Evolutionary conservation across 2,888 invertebrate genomes (phyloP).

Genomic region (Tricholauxania praeusta): DNA sequence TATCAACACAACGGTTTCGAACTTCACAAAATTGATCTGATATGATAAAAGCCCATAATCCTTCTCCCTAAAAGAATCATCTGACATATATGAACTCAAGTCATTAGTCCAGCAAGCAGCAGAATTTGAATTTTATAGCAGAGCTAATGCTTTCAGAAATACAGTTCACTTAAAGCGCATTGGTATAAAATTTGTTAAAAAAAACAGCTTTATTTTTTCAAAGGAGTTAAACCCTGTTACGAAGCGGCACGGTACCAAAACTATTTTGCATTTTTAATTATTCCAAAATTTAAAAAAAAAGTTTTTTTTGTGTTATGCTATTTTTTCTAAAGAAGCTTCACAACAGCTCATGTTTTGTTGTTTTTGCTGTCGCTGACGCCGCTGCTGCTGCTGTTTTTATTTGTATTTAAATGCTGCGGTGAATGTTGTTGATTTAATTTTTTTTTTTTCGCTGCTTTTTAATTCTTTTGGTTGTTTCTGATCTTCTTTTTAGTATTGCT

Average conservation of each 20-base stretch:
- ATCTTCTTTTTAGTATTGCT: neutral
- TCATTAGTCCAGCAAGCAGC: too few species aligned
- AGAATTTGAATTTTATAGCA: too few species aligned
- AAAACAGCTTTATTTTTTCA: too few species aligned
- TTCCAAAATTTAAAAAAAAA: slow-evolving; percentile 34
- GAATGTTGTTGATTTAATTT: neutral
- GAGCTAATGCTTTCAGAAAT: too few species aligned
- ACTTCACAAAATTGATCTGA: too few species aligned
- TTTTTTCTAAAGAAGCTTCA: slow-evolving; percentile 3
- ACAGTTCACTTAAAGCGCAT: too few species aligned
- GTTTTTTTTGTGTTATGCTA: slow-evolving; percentile 6
- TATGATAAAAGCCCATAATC: too few species aligned
- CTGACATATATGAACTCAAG: too few species aligned
- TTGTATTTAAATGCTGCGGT: neutral
- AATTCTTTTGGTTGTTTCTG: neutral
- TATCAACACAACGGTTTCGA: too few species aligned
- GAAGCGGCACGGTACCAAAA: slow-evolving; percentile 41
- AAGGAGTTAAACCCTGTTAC: slow-evolving; percentile 22
- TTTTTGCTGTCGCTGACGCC: neutral
- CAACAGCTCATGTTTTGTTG: neutral
- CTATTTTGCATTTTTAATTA: slow-evolving; percentile 57
- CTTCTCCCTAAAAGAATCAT: too few species aligned
- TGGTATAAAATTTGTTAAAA: too few species aligned
- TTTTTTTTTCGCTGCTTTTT: neutral
- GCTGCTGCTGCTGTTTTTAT: neutral